Conservation (phyloP, 2,888 invertebrate species). For the Meghimatium bilineatum region DNA sequence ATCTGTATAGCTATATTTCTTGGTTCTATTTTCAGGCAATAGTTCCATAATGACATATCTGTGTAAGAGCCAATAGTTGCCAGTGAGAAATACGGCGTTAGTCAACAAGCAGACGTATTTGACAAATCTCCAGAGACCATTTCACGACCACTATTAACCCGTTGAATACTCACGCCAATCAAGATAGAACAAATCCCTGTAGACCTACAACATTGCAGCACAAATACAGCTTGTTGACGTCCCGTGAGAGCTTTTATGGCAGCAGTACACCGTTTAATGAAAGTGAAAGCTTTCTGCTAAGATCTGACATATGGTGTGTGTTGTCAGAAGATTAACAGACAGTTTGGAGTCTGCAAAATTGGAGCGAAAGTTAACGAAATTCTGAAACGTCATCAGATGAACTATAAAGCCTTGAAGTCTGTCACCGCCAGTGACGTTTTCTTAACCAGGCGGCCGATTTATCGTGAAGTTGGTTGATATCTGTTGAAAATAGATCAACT, state of each 20-base stretch:
- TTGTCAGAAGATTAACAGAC: neutral
- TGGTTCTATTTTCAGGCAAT: too few species aligned
- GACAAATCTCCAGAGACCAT: neutral
- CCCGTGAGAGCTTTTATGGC: neutral
- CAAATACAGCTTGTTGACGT: neutral
- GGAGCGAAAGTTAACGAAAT: neutral
- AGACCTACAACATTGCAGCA: neutral
- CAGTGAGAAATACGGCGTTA: too few species aligned
- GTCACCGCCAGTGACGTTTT: neutral
- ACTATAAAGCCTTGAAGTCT: neutral
- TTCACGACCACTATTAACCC: neutral
- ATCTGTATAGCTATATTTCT: too few species aligned
- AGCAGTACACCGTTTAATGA: neutral
- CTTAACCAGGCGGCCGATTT: neutral
- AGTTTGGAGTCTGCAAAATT: neutral
- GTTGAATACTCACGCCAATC: neutral
- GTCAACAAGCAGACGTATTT: neutral
- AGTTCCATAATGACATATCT: too few species aligned
- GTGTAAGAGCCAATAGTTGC: too few species aligned
- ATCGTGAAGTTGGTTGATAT: neutral
- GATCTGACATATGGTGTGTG: neutral
- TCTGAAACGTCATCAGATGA: neutral
- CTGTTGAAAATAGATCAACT: neutral
- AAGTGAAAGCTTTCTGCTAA: neutral
- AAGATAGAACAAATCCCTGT: conserved; percentile 21